Percentiles rank a stretch among this genome's conserved stretches.
phyloP scores from a whole-genome alignment of 2,113 vertebrate genomes.

The Stegastes partitus region DNA sequence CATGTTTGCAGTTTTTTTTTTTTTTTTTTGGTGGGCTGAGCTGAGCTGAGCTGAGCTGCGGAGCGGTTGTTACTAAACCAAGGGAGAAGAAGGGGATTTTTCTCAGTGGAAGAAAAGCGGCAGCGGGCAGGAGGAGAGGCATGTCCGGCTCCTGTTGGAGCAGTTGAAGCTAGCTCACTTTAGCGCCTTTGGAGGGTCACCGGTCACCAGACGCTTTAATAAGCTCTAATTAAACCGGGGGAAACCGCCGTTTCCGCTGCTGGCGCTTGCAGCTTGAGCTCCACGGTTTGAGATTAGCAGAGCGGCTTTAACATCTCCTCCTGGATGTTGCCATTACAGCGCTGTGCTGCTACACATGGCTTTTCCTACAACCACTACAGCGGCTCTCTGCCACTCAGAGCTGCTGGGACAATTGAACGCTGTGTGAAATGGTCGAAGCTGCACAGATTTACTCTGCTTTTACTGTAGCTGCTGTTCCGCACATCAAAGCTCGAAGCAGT shows the following conservation, averaged over 20 bases:
- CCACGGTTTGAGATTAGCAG: conserved; percentile 36
- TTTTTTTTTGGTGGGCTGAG: background rate
- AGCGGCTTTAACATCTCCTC: conserved; percentile 65
- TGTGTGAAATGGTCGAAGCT: conserved; percentile 22
- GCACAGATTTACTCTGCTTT: background rate
- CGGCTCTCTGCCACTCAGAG: background rate
- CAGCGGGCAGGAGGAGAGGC: conserved; percentile 43
- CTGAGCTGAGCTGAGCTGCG: background rate
- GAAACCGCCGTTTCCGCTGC: conserved; percentile 43
- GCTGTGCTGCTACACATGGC: conserved; percentile 49
- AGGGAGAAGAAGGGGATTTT: conserved; percentile 41
- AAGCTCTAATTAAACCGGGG: conserved; percentile 17
- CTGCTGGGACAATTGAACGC: background rate
- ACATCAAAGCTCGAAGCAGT: background rate
- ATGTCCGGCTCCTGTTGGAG: conserved; percentile 55
- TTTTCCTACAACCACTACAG: conserved; percentile 2
- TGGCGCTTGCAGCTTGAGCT: conserved; percentile 18
- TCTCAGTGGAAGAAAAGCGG: conserved; percentile 51
- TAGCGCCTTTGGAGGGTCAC: conserved; percentile 20
- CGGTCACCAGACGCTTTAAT: background rate
- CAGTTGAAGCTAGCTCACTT: conserved; percentile 58
- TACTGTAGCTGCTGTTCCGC: background rate
- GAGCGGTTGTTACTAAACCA: conserved; percentile 56
- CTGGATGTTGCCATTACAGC: conserved; percentile 53
- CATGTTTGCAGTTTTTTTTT: conserved; percentile 31